Evolutionary conservation across 2,888 invertebrate genomes (phyloP).

Genomic region (Idaea aversata): DNA sequence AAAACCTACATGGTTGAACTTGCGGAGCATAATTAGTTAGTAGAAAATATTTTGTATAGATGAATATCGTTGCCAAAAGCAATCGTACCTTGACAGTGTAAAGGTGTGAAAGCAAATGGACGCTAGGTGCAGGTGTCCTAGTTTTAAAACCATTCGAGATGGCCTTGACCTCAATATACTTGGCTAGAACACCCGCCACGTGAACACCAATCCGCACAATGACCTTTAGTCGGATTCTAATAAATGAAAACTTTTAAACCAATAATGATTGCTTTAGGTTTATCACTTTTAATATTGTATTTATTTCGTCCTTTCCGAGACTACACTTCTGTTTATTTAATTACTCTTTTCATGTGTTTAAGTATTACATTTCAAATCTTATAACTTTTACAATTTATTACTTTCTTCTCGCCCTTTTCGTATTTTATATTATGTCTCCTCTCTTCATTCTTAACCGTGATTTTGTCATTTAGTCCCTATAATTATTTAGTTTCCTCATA

Average conservation of each 20-base stretch:
- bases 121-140: slow-evolving; percentile 35
- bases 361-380: background rate
- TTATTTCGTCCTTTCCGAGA: background rate
- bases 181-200: slow-evolving; percentile 57
- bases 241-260: background rate
- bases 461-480: too few relatives aligned
- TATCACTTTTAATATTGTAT: background rate
- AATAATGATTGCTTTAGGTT: background rate
- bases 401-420: background rate
- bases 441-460: too few relatives aligned
- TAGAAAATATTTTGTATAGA: slow-evolving; percentile 3
- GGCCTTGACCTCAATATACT: slow-evolving; percentile 72
- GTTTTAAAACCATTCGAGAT: slow-evolving; percentile 61
- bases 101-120: slow-evolving; percentile 36
- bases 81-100: slow-evolving; percentile 21
- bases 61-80: slow-evolving; percentile 4
- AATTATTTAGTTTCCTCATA: too few relatives aligned
- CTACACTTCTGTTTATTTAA: background rate
- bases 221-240: slow-evolving; percentile 51
- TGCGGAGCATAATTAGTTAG: too few relatives aligned
- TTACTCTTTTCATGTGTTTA: too few relatives aligned
- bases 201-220: slow-evolving; percentile 42
- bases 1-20: too few relatives aligned
- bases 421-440: background rate
- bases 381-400: background rate